Evolutionary conservation across 2,113 vertebrate genomes (phyloP).

Genomic region (Chaetodon trifascialis): DNA sequence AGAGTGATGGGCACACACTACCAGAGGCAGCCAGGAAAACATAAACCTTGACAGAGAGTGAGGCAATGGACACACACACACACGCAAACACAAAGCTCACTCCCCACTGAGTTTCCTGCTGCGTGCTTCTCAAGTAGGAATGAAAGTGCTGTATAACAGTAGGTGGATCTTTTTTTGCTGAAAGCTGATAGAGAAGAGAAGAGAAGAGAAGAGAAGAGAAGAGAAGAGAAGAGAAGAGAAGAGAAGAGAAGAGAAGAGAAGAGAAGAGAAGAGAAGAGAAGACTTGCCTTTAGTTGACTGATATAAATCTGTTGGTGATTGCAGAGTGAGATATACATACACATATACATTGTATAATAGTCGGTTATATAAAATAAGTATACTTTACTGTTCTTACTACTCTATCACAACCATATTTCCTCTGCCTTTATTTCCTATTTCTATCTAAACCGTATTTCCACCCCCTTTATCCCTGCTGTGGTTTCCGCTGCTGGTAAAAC

Average conservation of each 20-base stretch:
- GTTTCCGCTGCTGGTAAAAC: constrained; percentile 62
- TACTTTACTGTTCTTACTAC: constrained; percentile 24
- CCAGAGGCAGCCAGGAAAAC: constrained; percentile 42
- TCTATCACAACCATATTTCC: constrained; percentile 33
- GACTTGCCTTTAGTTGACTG: neutral
- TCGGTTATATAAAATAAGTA: constrained; percentile 30
- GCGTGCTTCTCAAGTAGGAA: constrained; percentile 37
- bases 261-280: neutral
- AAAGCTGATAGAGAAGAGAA: neutral
- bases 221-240: constrained; percentile 13
- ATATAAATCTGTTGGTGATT: constrained; percentile 36
- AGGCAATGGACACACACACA: constrained; percentile 30
- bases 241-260: neutral
- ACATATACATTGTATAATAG: neutral
- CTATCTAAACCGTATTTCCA: constrained; percentile 56
- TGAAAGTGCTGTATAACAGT: constrained; percentile 34
- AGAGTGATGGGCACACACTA: constrained; percentile 41
- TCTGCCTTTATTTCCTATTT: constrained; percentile 45
- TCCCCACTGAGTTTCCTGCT: constrained; percentile 28
- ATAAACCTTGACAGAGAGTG: constrained; percentile 18
- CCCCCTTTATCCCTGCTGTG: constrained; percentile 45
- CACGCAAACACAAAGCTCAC: neutral
- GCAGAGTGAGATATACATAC: constrained; percentile 18
- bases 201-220: neutral
- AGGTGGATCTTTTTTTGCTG: constrained; percentile 11